Evolutionary conservation across 2,113 vertebrate species (phyloP).

Genomic region (Cyanistes caeruleus): DNA sequence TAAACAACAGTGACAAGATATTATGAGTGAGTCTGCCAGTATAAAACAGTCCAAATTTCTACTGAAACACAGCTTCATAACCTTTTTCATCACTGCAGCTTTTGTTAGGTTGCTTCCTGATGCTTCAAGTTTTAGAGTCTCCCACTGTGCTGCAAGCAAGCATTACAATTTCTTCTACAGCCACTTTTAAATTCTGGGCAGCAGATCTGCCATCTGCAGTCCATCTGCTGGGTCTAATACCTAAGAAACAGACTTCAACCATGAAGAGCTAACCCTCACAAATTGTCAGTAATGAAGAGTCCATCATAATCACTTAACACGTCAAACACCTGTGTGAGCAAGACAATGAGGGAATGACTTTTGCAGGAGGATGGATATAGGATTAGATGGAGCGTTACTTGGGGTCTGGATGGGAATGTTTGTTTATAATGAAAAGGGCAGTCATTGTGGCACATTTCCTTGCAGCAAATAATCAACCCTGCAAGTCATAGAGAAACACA

Average conservation of each 20-base stretch:
- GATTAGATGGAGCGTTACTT: background rate
- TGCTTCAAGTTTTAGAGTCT: background rate
- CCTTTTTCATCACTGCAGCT: background rate
- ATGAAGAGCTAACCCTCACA: background rate
- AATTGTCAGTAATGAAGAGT: constrained; percentile 46
- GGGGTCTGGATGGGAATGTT: background rate
- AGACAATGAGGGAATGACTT: background rate
- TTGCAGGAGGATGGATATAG: background rate
- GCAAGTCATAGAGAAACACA: background rate
- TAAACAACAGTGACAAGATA: background rate
- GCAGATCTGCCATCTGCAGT: constrained; percentile 14
- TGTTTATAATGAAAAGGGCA: background rate
- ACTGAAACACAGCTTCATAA: background rate
- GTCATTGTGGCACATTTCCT: background rate
- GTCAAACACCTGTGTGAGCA: background rate
- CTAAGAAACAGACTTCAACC: background rate
- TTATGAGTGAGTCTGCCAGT: background rate
- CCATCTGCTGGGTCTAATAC: constrained; percentile 38
- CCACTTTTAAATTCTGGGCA: constrained; percentile 33
- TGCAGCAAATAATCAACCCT: background rate
- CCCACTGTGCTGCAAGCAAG: background rate
- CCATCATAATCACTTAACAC: background rate
- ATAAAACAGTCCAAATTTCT: background rate
- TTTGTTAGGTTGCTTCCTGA: background rate
- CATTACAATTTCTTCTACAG: background rate